Evolutionary conservation across 2,113 vertebrate genomes (phyloP), one percentile per base, ranked within the genome.

Genomic region (Chrysemys picta): DNA sequence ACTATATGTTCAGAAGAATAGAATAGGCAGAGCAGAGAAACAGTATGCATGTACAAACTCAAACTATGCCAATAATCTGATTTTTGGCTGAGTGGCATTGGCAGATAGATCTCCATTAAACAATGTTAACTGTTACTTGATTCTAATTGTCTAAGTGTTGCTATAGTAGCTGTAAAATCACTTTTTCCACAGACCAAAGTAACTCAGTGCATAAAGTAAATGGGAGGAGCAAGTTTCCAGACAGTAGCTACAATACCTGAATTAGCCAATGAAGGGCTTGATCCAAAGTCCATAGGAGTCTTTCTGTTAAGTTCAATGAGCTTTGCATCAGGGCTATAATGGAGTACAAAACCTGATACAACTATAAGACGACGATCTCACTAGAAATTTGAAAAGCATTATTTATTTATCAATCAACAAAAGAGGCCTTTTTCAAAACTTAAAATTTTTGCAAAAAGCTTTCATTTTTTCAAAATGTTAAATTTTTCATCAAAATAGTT

Each of bases 261-360:
- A 94, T 94, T 91, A 97, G 80, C 52, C 79, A 96, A 96, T 96
- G 95, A 95, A 95, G 89, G 54, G 85, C 93, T 97, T 96, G n/a
- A 95, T 52, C 42, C 57, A 92, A 96, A 97, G 95, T 93, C 96
- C 86, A 62, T n/a, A 59, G 89, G 92, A 95, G 65, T 88, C 94
- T 85, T 94, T 92, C 82, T 89, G 69, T 0, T 1, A 83, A 47
- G 47, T 75, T 91, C 87, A 83, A 4, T 0, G 2, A 85, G 57
- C 75, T 95, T 75, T 81, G 50, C 57, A 85, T 88, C 82, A 85
- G 24, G 38, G 69, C n/a, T 2, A 2, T 89, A 89, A 19, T 0
- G 65, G 4, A 91, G 47, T 12, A 65, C 47, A 54, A 54, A 50
- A 27, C 6, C 75, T 47, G 85, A n/a, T 10, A 3, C 5, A 35